Conservation (phyloP, 2,113 vertebrate species). For the Gopherus evgoodei region DNA sequence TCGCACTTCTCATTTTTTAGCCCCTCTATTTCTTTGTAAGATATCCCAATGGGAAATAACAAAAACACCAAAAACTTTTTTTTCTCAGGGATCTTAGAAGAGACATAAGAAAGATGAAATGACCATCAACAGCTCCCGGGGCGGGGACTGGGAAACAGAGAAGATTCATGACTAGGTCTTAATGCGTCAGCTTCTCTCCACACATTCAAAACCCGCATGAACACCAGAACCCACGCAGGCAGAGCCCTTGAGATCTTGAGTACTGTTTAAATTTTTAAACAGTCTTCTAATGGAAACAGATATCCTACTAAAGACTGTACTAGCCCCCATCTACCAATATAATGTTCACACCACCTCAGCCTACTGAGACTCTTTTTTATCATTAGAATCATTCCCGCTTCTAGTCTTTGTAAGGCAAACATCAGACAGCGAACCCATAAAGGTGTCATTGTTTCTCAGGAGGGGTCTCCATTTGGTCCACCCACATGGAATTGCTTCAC, state of each 20-base stretch:
- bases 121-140: slow-evolving; percentile 56
- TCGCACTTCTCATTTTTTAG: slow-evolving; percentile 34
- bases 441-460: not conserved
- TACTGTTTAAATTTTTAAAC: slow-evolving; percentile 36
- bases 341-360: not conserved
- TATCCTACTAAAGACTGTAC: not conserved
- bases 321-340: not conserved
- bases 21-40: slow-evolving; percentile 57
- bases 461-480: not conserved
- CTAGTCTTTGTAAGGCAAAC: not conserved
- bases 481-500: not conserved
- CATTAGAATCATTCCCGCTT: not conserved
- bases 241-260: slow-evolving; percentile 14
- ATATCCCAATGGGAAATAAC: slow-evolving; percentile 54
- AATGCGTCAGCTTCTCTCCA: slow-evolving; percentile 44
- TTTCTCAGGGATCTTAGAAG: slow-evolving; percentile 58
- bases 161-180: slow-evolving; percentile 61
- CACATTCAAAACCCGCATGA: slow-evolving; percentile 46
- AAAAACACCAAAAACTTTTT: slow-evolving; percentile 13
- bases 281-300: slow-evolving; percentile 12
- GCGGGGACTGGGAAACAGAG: slow-evolving; percentile 46
- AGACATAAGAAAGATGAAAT: slow-evolving; percentile 76
- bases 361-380: not conserved
- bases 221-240: slow-evolving; percentile 15
- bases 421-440: not conserved